phyloP scores from a whole-genome alignment of 2,113 vertebrate species.

The Myrmecobius fasciatus region DNA sequence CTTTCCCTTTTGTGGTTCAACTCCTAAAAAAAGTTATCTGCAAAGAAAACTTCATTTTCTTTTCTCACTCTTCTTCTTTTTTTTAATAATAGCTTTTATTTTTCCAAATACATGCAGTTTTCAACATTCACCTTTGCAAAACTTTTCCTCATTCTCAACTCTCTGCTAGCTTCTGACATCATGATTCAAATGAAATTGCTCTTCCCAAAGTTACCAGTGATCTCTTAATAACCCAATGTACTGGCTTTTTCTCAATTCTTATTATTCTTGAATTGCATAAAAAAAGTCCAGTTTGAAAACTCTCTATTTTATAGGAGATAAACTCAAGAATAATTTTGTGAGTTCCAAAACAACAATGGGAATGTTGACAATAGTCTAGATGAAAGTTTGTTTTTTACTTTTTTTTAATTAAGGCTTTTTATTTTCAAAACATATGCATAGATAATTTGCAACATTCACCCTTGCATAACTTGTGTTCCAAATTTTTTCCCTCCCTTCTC shows the following conservation, averaged over 20 bases:
- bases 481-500: too few relatives aligned
- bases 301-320: slow-evolving; percentile 33
- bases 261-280: neutral
- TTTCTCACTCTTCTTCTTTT: neutral
- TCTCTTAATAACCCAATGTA: neutral
- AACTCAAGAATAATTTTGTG: slow-evolving; percentile 26
- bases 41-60: neutral
- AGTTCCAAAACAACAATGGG: slow-evolving; percentile 31
- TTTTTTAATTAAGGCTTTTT: too few relatives aligned
- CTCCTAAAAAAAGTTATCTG: neutral
- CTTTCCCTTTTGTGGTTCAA: neutral
- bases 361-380: slow-evolving; percentile 23
- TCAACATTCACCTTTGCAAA: too few relatives aligned
- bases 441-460: too few relatives aligned
- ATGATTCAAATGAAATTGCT: neutral
- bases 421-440: too few relatives aligned
- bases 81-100: too few relatives aligned
- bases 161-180: neutral
- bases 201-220: neutral
- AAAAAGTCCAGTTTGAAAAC: neutral
- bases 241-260: neutral
- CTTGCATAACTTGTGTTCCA: too few relatives aligned
- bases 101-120: too few relatives aligned
- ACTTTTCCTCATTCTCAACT: too few relatives aligned
- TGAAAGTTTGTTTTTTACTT: too few relatives aligned